Evolutionary conservation across 2,797 vertebrate species (phyloP).

Genomic region (Gallirallus australis): DNA sequence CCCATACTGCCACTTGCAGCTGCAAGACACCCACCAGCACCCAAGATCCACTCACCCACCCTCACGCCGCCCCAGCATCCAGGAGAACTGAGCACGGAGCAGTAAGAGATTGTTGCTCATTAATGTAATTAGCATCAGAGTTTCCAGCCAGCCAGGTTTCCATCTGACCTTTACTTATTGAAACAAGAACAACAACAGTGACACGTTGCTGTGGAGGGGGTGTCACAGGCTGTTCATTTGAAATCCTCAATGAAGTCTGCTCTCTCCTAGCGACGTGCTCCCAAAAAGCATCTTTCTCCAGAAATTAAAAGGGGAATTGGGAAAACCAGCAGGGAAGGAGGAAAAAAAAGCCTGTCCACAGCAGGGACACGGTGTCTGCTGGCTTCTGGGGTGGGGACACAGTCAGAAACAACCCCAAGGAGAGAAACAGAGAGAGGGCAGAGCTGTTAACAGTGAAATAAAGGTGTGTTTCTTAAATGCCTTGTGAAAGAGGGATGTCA

Average conservation of each 20-base stretch:
- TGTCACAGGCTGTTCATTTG: neutral
- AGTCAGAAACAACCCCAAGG: neutral
- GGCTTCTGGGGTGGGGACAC: neutral
- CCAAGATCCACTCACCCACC: neutral
- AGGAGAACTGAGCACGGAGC: neutral
- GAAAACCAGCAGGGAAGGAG: neutral
- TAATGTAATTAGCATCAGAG: slow-evolving; percentile 39
- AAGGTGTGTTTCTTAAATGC: neutral
- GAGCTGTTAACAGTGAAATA: neutral
- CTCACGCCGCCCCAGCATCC: accelerated
- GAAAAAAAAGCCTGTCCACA: neutral
- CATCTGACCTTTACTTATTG: slow-evolving; percentile 25
- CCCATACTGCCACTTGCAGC: neutral
- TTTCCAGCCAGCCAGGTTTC: neutral
- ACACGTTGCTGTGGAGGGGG: neutral
- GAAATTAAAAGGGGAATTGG: neutral
- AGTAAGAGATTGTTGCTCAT: neutral
- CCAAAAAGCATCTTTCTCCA: neutral
- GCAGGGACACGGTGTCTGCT: neutral
- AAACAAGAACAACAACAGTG: neutral
- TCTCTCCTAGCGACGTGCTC: neutral
- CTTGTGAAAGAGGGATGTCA: neutral
- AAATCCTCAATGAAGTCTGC: neutral
- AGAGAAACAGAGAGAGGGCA: neutral
- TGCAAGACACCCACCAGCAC: accelerated